Evolutionary conservation across 2,888 invertebrate genomes (phyloP).

Genomic region (Seira sanloemensis): DNA sequence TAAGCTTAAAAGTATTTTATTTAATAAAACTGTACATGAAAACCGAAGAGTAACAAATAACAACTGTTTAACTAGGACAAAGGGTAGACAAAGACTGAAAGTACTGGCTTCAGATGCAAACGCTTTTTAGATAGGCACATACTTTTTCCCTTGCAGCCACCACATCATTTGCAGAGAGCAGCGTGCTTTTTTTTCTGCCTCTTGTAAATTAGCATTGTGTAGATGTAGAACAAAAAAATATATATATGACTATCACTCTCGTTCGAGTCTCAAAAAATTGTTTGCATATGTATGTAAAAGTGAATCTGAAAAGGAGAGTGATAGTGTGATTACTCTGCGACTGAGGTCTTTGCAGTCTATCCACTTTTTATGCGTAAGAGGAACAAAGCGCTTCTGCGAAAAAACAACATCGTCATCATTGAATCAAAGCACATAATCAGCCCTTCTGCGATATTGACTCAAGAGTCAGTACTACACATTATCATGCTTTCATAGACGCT

Average conservation of each 20-base stretch:
- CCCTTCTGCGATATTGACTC: not conserved
- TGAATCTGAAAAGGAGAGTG: not conserved
- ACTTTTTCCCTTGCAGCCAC: not conserved
- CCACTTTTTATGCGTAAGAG: not conserved
- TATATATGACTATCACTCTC: not conserved
- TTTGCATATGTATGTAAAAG: not conserved
- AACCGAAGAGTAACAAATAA: conserved; percentile 52
- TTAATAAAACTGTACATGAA: conserved; percentile 21
- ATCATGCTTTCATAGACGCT: not conserved
- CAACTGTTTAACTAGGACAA: conserved; percentile 56
- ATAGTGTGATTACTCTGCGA: not conserved
- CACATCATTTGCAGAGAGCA: not conserved
- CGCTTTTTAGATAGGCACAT: not conserved
- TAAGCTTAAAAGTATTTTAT: conserved; percentile 17
- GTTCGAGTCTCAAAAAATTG: not conserved
- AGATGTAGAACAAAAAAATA: not conserved
- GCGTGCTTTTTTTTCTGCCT: not conserved
- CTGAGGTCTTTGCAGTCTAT: not conserved
- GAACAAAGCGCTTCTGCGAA: not conserved
- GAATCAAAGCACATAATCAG: not conserved
- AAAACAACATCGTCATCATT: not conserved
- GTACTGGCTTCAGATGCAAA: not conserved
- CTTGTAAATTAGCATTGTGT: not conserved
- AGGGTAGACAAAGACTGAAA: conserved; percentile 60
- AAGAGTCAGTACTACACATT: not conserved